These are phyloP conservation scores for Drosophila yakuba DNA, from an alignment of 1,140 invertebrate species.

Conservation along the genomic window DNA sequence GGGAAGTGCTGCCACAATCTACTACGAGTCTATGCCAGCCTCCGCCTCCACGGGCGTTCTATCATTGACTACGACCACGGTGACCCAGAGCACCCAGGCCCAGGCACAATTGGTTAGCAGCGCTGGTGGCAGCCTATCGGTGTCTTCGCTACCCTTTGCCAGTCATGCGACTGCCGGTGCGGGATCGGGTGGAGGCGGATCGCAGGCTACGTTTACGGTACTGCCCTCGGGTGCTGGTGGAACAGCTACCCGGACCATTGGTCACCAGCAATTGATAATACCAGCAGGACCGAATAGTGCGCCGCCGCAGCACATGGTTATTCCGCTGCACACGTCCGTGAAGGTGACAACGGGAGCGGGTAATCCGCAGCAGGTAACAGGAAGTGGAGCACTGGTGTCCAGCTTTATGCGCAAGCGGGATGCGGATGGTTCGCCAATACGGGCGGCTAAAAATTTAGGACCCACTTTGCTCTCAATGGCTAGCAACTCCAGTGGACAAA, in stretches of 20 bases:
- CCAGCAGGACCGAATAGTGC: conserved; percentile 45
- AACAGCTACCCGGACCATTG: conserved; percentile 61
- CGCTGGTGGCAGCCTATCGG: conserved; percentile 60
- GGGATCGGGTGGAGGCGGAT: conserved; percentile 40
- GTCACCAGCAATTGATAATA: conserved; percentile 72
- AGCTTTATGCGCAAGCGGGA: conserved; percentile 82
- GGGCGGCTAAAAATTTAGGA: conserved; percentile 86
- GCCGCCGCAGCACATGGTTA: conserved; percentile 76
- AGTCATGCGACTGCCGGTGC: conserved; percentile 37
- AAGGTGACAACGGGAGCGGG: conserved; percentile 72
- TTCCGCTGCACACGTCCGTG: conserved; percentile 80
- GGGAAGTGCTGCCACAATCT: conserved; percentile 77
- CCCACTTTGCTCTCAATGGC: conserved; percentile 86
- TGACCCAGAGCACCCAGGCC: conserved; percentile 73
- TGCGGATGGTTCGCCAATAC: conserved; percentile 87
- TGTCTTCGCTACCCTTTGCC: conserved; percentile 74
- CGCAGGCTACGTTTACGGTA: conserved; percentile 79
- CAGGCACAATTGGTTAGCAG: conserved; percentile 70
- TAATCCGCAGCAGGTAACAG: conserved; percentile 24
- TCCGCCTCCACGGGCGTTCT: conserved; percentile 77
- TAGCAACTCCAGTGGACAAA: conserved; percentile 48
- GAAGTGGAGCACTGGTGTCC: conserved; percentile 49
- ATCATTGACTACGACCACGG: conserved; percentile 75
- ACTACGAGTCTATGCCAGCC: conserved; percentile 82
- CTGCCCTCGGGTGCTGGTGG: conserved; percentile 59